Percentiles rank a stretch among this genome's conserved stretches.
These are phyloP conservation scores for Okamejei kenojei DNA, from an alignment of 2,797 vertebrate species.

Conservation along the genomic window DNA sequence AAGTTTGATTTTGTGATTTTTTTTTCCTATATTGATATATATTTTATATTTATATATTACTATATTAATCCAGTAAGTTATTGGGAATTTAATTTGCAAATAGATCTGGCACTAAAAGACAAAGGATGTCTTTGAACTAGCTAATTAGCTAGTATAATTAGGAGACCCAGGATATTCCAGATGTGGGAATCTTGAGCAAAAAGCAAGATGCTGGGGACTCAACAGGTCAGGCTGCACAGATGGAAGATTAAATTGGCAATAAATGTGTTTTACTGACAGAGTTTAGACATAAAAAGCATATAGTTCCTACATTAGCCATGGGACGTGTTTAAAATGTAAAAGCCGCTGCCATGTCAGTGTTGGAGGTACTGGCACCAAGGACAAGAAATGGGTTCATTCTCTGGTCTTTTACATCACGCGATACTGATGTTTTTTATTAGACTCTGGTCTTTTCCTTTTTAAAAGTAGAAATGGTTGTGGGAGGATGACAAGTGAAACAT, in stretches of 20 bases:
- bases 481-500: background rate
- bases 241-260: background rate
- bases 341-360: background rate
- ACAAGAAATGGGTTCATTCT: background rate
- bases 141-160: background rate
- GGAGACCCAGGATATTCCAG: too few species aligned
- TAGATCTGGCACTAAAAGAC: background rate
- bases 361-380: background rate
- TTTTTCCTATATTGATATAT: too few species aligned
- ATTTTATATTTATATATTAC: too few species aligned
- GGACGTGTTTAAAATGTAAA: too few species aligned
- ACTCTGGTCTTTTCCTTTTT: background rate
- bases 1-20: background rate
- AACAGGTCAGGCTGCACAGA: background rate
- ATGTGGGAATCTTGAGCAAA: too few species aligned
- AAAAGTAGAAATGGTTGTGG: background rate
- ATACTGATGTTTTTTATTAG: background rate
- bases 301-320: background rate
- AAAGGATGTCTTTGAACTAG: background rate
- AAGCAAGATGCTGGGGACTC: too few species aligned
- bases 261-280: background rate
- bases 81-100: background rate
- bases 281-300: background rate
- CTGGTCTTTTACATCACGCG: background rate
- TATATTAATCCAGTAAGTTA: background rate